Conservation (phyloP, 2,113 vertebrate species). For the Menura novaehollandiae region DNA sequence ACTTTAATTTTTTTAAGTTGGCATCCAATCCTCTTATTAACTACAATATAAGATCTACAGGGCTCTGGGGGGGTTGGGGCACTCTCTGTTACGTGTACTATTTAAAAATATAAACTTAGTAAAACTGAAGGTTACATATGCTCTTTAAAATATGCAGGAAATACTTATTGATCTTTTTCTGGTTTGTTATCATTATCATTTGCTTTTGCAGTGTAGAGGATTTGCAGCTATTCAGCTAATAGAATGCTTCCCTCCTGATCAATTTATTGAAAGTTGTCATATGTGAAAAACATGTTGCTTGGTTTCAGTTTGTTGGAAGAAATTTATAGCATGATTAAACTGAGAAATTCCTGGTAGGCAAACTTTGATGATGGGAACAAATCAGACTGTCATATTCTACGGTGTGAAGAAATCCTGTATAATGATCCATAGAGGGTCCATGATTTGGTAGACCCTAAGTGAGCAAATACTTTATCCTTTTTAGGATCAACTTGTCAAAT, state of each 20-base stretch:
- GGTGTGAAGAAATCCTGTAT: background rate
- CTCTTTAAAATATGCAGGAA: background rate
- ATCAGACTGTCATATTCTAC: slow-evolving; percentile 6
- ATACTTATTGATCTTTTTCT: background rate
- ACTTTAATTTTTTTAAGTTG: background rate
- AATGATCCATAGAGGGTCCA: background rate
- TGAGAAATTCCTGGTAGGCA: background rate
- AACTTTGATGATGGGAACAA: background rate
- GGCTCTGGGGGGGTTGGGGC: background rate
- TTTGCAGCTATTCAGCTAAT: background rate
- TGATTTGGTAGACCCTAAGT: background rate
- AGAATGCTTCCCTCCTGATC: background rate
- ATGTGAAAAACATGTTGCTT: background rate
- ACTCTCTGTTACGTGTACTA: background rate
- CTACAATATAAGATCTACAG: background rate
- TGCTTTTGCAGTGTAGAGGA: background rate
- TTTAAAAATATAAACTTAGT: background rate
- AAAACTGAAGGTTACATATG: background rate
- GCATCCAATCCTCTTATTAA: background rate
- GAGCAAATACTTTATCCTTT: background rate
- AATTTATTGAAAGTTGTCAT: background rate
- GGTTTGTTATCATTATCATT: background rate
- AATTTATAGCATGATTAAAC: slow-evolving; percentile 9
- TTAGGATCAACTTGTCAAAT: background rate
- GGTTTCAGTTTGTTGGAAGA: background rate